These are phyloP conservation scores for Origma solitaria DNA, from an alignment of 2,113 vertebrate genomes.

Conservation along the genomic window DNA sequence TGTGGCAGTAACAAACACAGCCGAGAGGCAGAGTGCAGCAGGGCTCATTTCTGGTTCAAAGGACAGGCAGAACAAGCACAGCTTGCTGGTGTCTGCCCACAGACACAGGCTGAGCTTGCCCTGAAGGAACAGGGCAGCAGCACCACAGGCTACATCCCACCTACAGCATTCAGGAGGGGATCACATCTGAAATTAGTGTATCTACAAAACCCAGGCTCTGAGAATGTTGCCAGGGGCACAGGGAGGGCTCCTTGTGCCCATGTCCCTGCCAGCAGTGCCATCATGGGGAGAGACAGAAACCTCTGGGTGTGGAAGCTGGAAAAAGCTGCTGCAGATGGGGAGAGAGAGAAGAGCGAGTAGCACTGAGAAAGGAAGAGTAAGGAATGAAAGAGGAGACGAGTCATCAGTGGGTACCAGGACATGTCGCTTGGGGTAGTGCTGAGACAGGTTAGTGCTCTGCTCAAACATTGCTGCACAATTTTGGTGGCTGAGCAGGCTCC, in stretches of 20 bases:
- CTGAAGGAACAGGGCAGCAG: neutral
- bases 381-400: neutral
- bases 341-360: neutral
- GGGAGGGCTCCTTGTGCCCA: neutral
- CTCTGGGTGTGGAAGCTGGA: neutral
- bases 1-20: neutral
- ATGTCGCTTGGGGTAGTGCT: neutral
- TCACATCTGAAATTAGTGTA: neutral
- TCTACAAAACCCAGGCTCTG: neutral
- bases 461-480: neutral
- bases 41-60: neutral
- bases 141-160: neutral
- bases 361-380: slow-evolving; percentile 1
- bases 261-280: neutral
- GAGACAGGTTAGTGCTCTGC: neutral
- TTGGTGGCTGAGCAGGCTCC: neutral
- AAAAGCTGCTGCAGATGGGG: neutral
- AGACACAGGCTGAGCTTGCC: neutral
- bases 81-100: neutral
- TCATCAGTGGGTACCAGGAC: neutral
- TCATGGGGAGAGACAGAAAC: neutral
- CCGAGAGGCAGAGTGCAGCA: neutral
- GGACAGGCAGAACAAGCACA: neutral
- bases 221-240: neutral
- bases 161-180: neutral